Conservation (phyloP, 2,888 invertebrate genomes). For the Apomyelois bistriatella region DNA sequence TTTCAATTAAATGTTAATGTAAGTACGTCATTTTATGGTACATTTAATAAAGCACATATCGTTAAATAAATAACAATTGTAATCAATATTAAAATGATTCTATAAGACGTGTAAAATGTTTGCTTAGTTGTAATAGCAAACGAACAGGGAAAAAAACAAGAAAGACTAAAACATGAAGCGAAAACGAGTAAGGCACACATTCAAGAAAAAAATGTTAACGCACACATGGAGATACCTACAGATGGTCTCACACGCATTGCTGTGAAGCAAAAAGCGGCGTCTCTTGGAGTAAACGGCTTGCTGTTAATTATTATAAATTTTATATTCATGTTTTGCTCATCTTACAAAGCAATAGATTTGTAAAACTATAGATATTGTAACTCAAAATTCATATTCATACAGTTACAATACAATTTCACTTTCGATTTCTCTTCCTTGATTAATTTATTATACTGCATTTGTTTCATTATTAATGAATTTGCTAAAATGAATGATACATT, state of each 20-base stretch:
- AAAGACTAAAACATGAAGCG: slow-evolving; percentile 34
- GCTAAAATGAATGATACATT: too few relatives aligned
- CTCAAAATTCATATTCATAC: too few relatives aligned
- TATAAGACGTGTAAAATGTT: slow-evolving; percentile 18
- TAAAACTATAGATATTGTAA: too few relatives aligned
- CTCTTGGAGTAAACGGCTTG: slow-evolving; percentile 35
- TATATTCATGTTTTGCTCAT: slow-evolving; percentile 9
- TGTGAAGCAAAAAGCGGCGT: slow-evolving; percentile 50
- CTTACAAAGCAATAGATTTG: background rate
- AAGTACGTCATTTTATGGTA: background rate
- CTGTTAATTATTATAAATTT: slow-evolving; percentile 24
- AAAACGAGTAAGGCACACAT: slow-evolving; percentile 44
- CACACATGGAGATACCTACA: slow-evolving; percentile 41
- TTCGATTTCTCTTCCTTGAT: too few relatives aligned
- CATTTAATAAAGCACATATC: background rate
- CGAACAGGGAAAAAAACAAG: slow-evolving; percentile 20
- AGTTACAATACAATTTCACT: too few relatives aligned
- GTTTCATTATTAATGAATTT: too few relatives aligned
- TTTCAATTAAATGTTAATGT: too few relatives aligned
- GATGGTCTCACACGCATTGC: slow-evolving; percentile 69
- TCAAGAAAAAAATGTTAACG: slow-evolving; percentile 47
- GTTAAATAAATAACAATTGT: background rate
- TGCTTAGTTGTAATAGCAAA: slow-evolving; percentile 31
- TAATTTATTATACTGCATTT: too few relatives aligned
- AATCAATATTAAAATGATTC: slow-evolving; percentile 10